phyloP scores from a whole-genome alignment of 2,113 vertebrate genomes.

The Ahaetulla prasina region DNA sequence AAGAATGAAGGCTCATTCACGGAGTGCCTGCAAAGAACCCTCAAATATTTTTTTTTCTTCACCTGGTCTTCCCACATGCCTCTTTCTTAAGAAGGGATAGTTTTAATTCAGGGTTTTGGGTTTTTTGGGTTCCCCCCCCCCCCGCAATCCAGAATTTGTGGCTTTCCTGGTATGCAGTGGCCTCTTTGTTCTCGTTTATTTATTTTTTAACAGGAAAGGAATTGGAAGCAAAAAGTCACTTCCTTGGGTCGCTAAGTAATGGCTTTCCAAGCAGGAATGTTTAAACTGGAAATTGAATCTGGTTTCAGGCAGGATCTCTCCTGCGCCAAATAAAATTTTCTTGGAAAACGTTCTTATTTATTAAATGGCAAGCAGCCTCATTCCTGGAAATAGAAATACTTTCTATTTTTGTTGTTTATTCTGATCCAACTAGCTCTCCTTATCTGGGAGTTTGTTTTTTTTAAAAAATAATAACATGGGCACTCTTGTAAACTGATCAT shows the following conservation, averaged over 20 bases:
- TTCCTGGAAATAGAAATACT: no score
- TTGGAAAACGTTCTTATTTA: background rate
- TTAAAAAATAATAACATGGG: background rate
- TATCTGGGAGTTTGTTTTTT: background rate
- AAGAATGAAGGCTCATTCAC: slow-evolving; percentile 5
- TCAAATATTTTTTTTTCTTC: slow-evolving; percentile 41
- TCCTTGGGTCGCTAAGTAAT: background rate
- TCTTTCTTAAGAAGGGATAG: slow-evolving; percentile 23
- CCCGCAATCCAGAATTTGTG: slow-evolving; percentile 38
- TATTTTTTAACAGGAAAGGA: background rate
- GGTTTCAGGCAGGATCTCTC: background rate
- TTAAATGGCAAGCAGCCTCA: background rate
- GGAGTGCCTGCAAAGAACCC: slow-evolving; percentile 36
- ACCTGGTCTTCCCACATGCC: slow-evolving; percentile 62
- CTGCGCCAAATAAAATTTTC: no score
- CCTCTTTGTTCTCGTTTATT: background rate
- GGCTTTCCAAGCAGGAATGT: background rate
- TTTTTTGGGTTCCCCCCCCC: no score
- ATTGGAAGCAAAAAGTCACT: background rate
- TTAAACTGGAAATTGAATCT: background rate
- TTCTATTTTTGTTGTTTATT: background rate
- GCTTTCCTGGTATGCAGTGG: background rate
- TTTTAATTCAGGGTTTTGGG: background rate
- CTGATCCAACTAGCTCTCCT: background rate
- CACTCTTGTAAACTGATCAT: background rate